A percentile compares a stretch with the other conserved stretches of the same genome.
Conservation (phyloP, 53 echinoderm and acorn worm genomes). For the Temnopleurus reevesii region DNA sequence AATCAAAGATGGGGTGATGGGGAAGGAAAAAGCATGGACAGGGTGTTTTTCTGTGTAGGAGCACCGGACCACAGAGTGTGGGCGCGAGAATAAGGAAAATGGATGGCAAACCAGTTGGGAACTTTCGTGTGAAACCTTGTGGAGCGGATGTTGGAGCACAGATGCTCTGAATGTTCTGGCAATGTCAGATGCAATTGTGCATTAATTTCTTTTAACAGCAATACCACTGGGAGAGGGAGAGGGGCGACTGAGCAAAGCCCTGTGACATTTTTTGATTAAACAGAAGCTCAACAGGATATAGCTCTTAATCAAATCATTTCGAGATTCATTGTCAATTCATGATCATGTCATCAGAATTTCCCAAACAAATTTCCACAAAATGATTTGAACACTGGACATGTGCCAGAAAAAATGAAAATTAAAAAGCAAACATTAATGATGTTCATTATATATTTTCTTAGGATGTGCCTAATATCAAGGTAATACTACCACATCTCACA, state of each 20-base stretch:
- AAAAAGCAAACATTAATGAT: not conserved
- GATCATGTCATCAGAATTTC: slow-evolving; percentile 1
- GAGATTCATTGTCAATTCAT: not conserved
- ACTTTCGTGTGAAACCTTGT: not conserved
- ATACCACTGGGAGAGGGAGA: not conserved
- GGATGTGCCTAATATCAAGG: not conserved
- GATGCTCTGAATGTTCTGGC: slow-evolving; percentile 11
- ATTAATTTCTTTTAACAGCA: not conserved
- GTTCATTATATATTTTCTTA: not conserved
- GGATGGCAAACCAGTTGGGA: not conserved
- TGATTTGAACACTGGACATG: not conserved
- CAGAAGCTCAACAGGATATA: slow-evolving; percentile 30
- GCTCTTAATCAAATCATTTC: not conserved
- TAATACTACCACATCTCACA: not conserved
- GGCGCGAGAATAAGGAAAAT: not conserved
- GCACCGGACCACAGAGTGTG: not conserved
- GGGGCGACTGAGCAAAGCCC: not conserved
- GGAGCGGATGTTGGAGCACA: not conserved
- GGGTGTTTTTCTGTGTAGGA: not conserved
- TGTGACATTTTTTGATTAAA: not conserved
- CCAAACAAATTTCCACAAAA: not conserved
- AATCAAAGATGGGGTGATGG: not conserved
- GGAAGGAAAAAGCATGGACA: not conserved
- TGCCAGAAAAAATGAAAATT: not conserved
- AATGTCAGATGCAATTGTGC: not conserved